Base-by-base conservation (phyloP, 2,113 vertebrate species). In the Esox niger region DNA sequence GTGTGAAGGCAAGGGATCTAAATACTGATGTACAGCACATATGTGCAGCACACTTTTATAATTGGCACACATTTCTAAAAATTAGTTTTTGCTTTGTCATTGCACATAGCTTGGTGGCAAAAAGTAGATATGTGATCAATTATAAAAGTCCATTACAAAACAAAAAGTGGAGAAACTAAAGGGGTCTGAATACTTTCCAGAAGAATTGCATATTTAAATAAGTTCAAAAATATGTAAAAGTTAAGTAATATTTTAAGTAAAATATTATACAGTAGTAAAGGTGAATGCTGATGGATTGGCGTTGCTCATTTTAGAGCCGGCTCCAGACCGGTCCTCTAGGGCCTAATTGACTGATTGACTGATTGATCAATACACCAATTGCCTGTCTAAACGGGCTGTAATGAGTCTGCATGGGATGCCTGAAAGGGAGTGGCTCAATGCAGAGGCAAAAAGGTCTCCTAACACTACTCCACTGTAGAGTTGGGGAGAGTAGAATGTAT, bases 261-360 rank as follows among this genome's bases (percentile, higher is more conserved):
- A 23, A 69, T 60, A 68, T 75, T 33, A n/a, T n/a, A n/a, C n/a
- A n/a, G n/a, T n/a, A 71, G 58, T 31, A 21, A 31, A 52, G 30
- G 49, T n/a, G 21, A 66, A 67, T 49, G 17, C 27, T 26, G 46
- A 69, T 54, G 69, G 73, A 78, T 74, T 27, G 61, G 68, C 70
- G 29, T 21, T 23, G 47, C 66, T 33, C 31, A 72, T 55, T 73
- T 59, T 52, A 62, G 55, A 68, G 47, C 57, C 62, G 54, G 57
- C 65, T 35, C 74, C 46, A 66, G 70, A n/a, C 74, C 32, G 65
- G 60, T 59, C 25, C 69, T 59, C 66, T 23, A 27, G 56, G 60
- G 64, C 71, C 49, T 78, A 76, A 80, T 68, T 62, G 72, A 73
- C 66, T 77, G 75, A 82, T 73, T 79, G 81, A 79, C 62, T 66